These are phyloP conservation scores for Spodoptera littoralis DNA, from an alignment of 2,888 invertebrate species.

Conservation along the genomic window DNA sequence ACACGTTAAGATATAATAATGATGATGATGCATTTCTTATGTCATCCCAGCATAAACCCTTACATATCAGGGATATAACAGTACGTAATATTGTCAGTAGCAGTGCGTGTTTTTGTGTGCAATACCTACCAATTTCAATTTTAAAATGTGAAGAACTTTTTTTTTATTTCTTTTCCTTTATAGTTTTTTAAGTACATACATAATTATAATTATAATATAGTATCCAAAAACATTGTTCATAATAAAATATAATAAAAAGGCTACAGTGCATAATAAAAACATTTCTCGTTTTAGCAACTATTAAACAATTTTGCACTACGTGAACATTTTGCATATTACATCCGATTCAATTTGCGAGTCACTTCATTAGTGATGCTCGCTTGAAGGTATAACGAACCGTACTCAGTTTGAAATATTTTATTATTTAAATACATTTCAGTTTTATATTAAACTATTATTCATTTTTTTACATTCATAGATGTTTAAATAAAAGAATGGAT, in stretches of 20 bases:
- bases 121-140: too few relatives aligned
- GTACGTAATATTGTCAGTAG: too few relatives aligned
- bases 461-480: background rate
- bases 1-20: too few relatives aligned
- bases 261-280: slow-evolving; percentile 16
- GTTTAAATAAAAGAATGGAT: too few relatives aligned
- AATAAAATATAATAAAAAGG: slow-evolving; percentile 8
- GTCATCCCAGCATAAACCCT: too few relatives aligned
- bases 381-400: slow-evolving; percentile 44
- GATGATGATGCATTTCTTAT: too few relatives aligned
- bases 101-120: too few relatives aligned
- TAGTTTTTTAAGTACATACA: too few relatives aligned
- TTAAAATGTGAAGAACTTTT: too few relatives aligned
- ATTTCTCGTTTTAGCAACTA: slow-evolving; percentile 28
- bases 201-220: too few relatives aligned
- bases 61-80: too few relatives aligned
- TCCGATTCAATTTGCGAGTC: slow-evolving; percentile 50
- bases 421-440: slow-evolving; percentile 17
- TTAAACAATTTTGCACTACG: slow-evolving; percentile 40
- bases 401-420: slow-evolving; percentile 44
- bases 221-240: slow-evolving; percentile 14
- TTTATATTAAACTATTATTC: slow-evolving; percentile 28
- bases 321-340: slow-evolving; percentile 52
- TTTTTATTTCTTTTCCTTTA: too few relatives aligned
- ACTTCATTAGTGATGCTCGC: slow-evolving; percentile 57